phyloP scores from a whole-genome alignment of 2,888 invertebrate species.

The Rhorus exstirpatorius region DNA sequence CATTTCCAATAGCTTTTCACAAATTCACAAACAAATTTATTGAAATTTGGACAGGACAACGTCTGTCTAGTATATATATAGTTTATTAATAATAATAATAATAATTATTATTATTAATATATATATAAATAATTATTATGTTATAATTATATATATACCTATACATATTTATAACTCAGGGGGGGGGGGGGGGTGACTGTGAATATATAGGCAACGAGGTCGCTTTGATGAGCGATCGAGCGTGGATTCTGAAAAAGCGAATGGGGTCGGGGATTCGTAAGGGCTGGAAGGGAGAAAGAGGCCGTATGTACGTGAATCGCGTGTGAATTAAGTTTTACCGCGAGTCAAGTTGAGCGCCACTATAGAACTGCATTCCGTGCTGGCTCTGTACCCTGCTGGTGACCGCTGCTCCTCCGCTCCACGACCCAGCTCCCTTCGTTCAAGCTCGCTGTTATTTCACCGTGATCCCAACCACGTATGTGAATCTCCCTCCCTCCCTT shows the following conservation, averaged over 20 bases:
- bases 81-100: no score
- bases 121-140: no score
- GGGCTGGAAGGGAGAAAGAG: not conserved
- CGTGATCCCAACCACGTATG: constrained; percentile 47
- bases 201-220: constrained; percentile 40
- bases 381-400: constrained; percentile 74
- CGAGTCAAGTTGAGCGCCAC: constrained; percentile 85
- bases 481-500: constrained; percentile 2
- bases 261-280: constrained; percentile 13
- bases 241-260: constrained; percentile 3
- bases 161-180: no score
- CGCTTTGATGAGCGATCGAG: constrained; percentile 24
- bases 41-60: no score
- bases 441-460: constrained; percentile 24
- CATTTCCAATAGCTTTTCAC: no score
- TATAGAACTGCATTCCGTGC: constrained; percentile 84
- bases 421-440: constrained; percentile 48
- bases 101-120: no score
- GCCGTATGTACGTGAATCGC: constrained; percentile 71
- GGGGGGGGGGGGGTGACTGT: not conserved
- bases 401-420: constrained; percentile 52
- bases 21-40: no score
- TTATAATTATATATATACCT: no score
- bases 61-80: no score
- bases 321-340: constrained; percentile 81